phyloP scores from a whole-genome alignment of 2,888 invertebrate genomes.

The Elmis aenea region DNA sequence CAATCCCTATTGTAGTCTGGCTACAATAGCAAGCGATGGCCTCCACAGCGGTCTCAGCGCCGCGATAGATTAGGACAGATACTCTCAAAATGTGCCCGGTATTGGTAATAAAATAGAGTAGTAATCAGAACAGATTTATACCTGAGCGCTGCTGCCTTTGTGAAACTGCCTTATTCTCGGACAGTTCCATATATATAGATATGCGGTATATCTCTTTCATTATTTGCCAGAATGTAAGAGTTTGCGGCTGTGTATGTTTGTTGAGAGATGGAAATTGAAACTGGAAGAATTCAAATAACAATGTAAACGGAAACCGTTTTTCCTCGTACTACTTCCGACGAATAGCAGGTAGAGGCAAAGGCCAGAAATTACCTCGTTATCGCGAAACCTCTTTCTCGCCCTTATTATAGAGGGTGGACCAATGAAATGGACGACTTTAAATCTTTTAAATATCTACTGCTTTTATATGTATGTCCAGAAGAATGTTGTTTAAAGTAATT shows the following conservation, averaged over 20 bases:
- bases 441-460: too few relatives aligned
- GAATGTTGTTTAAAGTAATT: too few relatives aligned
- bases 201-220: slow-evolving; percentile 19
- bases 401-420: too few relatives aligned
- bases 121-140: slow-evolving; percentile 35
- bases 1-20: slow-evolving; percentile 29
- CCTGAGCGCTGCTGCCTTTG: slow-evolving; percentile 28
- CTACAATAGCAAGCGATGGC: slow-evolving; percentile 31
- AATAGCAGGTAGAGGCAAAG: slow-evolving; percentile 4
- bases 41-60: slow-evolving; percentile 28
- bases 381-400: too few relatives aligned
- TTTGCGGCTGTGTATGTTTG: slow-evolving; percentile 7
- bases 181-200: slow-evolving; percentile 21
- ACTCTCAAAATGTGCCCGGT: slow-evolving; percentile 28
- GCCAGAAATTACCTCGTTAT: slow-evolving; percentile 6
- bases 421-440: too few relatives aligned
- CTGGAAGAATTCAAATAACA: slow-evolving; percentile 10
- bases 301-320: slow-evolving; percentile 1
- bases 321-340: too few relatives aligned
- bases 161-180: slow-evolving; percentile 17
- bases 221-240: slow-evolving; percentile 15
- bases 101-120: slow-evolving; percentile 33
- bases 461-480: too few relatives aligned
- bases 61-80: slow-evolving; percentile 30
- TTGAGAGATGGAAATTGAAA: slow-evolving; percentile 16